A percentile compares a stretch with the other conserved stretches of the same genome.
These are phyloP conservation scores for Omphaloscelis lunosa DNA, from an alignment of 2,888 invertebrate genomes.

Conservation along the genomic window DNA sequence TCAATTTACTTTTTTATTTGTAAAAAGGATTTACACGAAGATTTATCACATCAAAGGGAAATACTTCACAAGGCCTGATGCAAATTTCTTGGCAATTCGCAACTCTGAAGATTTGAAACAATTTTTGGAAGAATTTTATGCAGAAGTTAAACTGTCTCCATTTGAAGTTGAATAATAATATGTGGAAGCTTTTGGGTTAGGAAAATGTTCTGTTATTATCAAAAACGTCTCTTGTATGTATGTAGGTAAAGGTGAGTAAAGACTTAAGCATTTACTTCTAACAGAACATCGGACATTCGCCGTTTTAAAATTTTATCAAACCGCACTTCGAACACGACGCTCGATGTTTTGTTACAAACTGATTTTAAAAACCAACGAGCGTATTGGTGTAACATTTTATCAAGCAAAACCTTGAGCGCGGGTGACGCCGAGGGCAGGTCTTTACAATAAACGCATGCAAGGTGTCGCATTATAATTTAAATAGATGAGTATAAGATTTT, in stretches of 20 bases:
- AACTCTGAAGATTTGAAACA: constrained; percentile 10
- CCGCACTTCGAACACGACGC: too few relatives aligned
- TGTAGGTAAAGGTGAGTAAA: background rate
- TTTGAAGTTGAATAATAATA: constrained; percentile 24
- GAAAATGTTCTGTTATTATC: background rate
- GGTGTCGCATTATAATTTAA: too few relatives aligned
- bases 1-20: background rate
- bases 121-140: constrained; percentile 30
- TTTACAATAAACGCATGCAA: too few relatives aligned
- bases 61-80: constrained; percentile 14
- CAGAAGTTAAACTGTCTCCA: constrained; percentile 21
- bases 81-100: constrained; percentile 24
- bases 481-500: too few relatives aligned
- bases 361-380: too few relatives aligned
- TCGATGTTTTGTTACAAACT: too few relatives aligned
- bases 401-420: too few relatives aligned
- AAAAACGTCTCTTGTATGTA: background rate
- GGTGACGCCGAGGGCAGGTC: too few relatives aligned
- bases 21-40: constrained; percentile 25
- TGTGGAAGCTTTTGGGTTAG: constrained; percentile 15
- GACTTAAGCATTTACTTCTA: too few relatives aligned
- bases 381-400: too few relatives aligned
- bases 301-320: too few relatives aligned
- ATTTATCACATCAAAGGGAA: constrained; percentile 25
- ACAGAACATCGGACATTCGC: too few relatives aligned